Percentiles rank a stretch among this genome's conserved stretches.
Evolutionary conservation across 2,113 vertebrate species (phyloP).

Genomic region (Serinus canaria): DNA sequence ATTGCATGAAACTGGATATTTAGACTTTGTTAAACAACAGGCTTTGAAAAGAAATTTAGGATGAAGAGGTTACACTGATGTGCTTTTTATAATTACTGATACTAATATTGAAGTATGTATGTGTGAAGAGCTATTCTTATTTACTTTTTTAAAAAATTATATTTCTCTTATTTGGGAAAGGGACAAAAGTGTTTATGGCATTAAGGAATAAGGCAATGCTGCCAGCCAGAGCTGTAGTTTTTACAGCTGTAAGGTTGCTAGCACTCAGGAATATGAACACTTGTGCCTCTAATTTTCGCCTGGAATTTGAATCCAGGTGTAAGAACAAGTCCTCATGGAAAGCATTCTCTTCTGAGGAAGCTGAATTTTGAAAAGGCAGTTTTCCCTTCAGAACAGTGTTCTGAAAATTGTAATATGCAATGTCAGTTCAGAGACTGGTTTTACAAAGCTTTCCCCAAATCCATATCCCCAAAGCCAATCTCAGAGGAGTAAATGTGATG

Average conservation of each 20-base stretch:
- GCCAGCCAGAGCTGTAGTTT: not conserved
- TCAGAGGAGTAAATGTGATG: not conserved
- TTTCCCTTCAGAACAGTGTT: not conserved
- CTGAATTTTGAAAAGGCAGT: not conserved
- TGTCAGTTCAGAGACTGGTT: not conserved
- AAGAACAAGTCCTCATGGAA: fast-evolving
- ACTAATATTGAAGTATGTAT: not conserved
- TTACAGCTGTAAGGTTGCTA: not conserved
- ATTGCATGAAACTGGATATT: not conserved
- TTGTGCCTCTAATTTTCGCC: not conserved
- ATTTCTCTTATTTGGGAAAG: not conserved
- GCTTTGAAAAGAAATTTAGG: not conserved
- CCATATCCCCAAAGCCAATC: not conserved
- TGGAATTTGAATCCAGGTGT: not conserved
- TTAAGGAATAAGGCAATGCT: not conserved
- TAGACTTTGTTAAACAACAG: not conserved
- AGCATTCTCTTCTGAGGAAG: not conserved
- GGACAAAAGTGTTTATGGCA: not conserved
- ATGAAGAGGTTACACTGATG: not conserved
- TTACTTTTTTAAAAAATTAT: not conserved
- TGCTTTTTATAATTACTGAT: not conserved
- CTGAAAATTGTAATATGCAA: not conserved
- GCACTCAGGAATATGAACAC: not conserved
- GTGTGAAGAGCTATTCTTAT: not conserved
- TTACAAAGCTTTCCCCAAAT: not conserved